These are phyloP conservation scores for Scarus forsteni DNA, from an alignment of 2,797 vertebrate species.

Conservation along the genomic window DNA sequence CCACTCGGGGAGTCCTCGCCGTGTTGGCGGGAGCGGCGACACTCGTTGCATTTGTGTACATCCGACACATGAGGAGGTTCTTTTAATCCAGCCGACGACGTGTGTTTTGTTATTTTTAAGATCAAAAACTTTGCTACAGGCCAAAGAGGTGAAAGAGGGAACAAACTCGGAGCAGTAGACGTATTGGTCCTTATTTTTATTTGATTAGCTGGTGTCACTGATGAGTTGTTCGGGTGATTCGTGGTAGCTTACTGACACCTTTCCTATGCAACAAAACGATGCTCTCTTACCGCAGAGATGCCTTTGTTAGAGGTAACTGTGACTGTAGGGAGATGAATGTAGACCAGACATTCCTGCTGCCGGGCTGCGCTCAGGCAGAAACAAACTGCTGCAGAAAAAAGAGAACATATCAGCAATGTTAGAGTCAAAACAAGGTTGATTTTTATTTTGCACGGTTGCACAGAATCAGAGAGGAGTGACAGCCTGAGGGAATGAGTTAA, in stretches of 20 bases:
- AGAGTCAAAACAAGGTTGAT: slow-evolving; percentile 6
- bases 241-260: slow-evolving; percentile 56
- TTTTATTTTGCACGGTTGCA: slow-evolving; percentile 52
- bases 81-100: slow-evolving; percentile 58
- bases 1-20: slow-evolving; percentile 47
- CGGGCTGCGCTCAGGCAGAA: slow-evolving; percentile 43
- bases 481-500: slow-evolving; percentile 5
- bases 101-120: slow-evolving; percentile 59
- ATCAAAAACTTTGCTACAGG: slow-evolving; percentile 64
- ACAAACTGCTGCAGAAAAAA: slow-evolving; percentile 21
- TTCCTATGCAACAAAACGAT: slow-evolving; percentile 44
- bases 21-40: slow-evolving; percentile 40
- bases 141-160: slow-evolving; percentile 70
- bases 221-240: slow-evolving; percentile 51
- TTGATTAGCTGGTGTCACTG: slow-evolving; percentile 41
- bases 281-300: slow-evolving; percentile 38
- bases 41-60: slow-evolving; percentile 62
- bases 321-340: slow-evolving; percentile 21
- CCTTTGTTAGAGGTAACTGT: slow-evolving; percentile 24
- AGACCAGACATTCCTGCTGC: slow-evolving; percentile 48
- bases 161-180: slow-evolving; percentile 43
- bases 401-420: slow-evolving; percentile 13
- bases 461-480: slow-evolving; percentile 16
- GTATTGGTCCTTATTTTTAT: slow-evolving; percentile 27
- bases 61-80: slow-evolving; percentile 48